Conservation (phyloP, 2,888 invertebrate genomes). For the Drosophila affinis region DNA sequence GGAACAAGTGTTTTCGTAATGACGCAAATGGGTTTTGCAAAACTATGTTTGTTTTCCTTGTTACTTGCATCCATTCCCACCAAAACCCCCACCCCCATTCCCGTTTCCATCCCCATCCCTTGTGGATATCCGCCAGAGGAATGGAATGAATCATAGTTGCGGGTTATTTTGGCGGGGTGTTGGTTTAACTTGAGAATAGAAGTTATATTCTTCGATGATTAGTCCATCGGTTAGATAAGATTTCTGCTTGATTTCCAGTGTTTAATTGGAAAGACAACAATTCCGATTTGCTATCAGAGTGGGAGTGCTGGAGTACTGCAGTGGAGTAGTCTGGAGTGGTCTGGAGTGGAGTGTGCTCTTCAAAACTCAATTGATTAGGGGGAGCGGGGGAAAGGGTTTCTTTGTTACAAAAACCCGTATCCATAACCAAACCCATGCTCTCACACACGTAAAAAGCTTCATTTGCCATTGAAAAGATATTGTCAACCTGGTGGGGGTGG, state of each 20-base stretch:
- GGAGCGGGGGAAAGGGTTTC: not conserved
- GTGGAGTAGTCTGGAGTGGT: not conserved
- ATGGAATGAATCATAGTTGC: not conserved
- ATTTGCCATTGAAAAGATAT: not conserved
- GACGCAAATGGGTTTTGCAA: conserved; percentile 31
- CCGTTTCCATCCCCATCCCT: no score
- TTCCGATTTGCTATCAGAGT: not conserved
- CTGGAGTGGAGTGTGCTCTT: not conserved
- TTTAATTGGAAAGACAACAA: not conserved
- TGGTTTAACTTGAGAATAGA: not conserved
- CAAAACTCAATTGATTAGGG: not conserved
- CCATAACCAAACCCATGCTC: not conserved
- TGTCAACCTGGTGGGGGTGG: not conserved
- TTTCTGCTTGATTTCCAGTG: not conserved
- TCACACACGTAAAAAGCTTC: not conserved
- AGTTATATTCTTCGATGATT: not conserved
- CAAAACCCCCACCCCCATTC: no score
- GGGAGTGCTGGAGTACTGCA: not conserved
- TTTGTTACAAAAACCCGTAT: not conserved
- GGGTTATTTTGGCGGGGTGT: no score
- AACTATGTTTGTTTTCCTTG: conserved; percentile 7
- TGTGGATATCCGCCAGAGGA: not conserved
- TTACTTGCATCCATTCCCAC: not conserved
- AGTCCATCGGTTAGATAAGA: not conserved
- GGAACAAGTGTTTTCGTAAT: conserved; percentile 43